phyloP scores from a whole-genome alignment of 2,888 invertebrate genomes.

The Limnephilus rhombicus region DNA sequence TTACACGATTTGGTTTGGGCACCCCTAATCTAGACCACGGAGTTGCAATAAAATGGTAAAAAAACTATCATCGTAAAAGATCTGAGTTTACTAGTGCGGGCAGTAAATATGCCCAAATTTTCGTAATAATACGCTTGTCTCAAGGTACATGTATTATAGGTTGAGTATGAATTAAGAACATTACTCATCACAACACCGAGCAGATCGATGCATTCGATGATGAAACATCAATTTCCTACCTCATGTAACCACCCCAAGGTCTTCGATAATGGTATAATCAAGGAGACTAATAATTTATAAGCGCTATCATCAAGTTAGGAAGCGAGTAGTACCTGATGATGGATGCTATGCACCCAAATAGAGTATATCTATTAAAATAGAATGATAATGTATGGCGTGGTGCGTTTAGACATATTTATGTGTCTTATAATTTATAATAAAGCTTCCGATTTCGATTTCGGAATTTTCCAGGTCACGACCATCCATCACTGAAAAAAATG shows the following conservation, averaged over 20 bases:
- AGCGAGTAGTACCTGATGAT: not conserved
- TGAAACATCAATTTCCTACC: not conserved
- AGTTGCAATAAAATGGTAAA: too few relatives aligned
- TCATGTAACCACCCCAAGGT: not conserved
- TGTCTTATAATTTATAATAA: not conserved
- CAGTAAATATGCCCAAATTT: too few relatives aligned
- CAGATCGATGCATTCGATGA: not conserved
- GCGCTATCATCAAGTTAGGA: not conserved
- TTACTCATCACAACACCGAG: not conserved
- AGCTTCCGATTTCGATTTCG: not conserved
- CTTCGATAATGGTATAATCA: not conserved
- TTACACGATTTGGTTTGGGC: too few relatives aligned
- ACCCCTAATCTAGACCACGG: too few relatives aligned
- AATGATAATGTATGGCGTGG: not conserved
- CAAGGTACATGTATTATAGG: too few relatives aligned
- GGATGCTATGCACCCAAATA: not conserved
- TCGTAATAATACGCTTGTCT: too few relatives aligned
- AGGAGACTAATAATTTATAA: not conserved
- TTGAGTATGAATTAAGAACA: too few relatives aligned
- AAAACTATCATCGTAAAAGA: too few relatives aligned
- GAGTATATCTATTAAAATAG: not conserved
- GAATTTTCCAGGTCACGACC: not conserved
- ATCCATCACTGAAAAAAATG: slow-evolving; percentile 5
- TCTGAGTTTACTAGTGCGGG: too few relatives aligned
- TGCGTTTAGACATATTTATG: not conserved